Evolutionary conservation across 2,113 vertebrate genomes (phyloP).

Genomic region (Naja naja): DNA sequence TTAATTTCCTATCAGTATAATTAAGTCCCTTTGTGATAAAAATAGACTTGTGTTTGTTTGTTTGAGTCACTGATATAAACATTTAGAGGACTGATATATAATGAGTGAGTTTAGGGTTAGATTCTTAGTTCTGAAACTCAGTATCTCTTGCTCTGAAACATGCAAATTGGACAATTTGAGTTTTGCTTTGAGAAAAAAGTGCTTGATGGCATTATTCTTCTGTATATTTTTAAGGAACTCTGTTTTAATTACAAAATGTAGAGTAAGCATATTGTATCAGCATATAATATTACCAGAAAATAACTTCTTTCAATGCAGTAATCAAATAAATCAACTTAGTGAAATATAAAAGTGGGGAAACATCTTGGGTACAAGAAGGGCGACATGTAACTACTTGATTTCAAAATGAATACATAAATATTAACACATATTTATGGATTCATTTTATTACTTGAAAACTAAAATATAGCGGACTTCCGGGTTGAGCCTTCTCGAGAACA

Average conservation of each 20-base stretch:
- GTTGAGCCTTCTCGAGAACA: too few relatives aligned
- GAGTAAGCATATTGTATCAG: neutral
- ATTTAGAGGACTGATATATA: neutral
- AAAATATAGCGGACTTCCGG: slow-evolving; percentile 19
- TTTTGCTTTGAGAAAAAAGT: neutral
- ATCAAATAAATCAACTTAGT: neutral
- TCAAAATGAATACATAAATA: neutral
- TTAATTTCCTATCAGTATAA: neutral
- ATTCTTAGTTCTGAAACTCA: neutral
- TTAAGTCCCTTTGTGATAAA: neutral
- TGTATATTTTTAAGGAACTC: neutral
- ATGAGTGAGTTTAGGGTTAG: neutral
- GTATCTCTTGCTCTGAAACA: neutral
- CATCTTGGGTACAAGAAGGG: neutral
- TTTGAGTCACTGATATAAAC: neutral
- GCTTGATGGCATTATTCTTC: neutral
- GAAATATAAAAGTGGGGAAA: neutral
- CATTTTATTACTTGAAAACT: slow-evolving; percentile 8
- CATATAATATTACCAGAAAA: neutral
- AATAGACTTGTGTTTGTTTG: neutral
- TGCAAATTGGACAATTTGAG: neutral
- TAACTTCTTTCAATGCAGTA: neutral
- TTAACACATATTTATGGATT: slow-evolving; percentile 6
- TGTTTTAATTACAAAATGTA: neutral
- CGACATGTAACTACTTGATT: neutral